Percentiles rank a stretch among this genome's conserved stretches.
These are phyloP conservation scores for Haemorhous mexicanus DNA, from an alignment of 2,113 vertebrate species.

Conservation along the genomic window DNA sequence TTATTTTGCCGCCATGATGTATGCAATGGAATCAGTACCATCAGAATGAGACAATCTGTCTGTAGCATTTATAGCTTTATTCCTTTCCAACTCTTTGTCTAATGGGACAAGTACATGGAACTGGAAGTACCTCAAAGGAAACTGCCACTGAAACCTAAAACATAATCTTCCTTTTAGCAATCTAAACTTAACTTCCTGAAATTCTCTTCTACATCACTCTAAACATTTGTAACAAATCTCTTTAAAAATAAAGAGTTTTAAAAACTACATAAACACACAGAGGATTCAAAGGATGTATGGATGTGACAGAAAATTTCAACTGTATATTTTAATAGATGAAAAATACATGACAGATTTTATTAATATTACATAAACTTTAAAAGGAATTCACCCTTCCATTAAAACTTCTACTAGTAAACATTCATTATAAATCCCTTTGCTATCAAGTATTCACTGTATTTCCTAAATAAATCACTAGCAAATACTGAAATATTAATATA, in stretches of 20 bases:
- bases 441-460: conserved; percentile 35
- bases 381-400: conserved; percentile 16
- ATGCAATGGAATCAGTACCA: not conserved
- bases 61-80: not conserved
- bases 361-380: conserved; percentile 52
- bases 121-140: not conserved
- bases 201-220: not conserved
- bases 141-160: not conserved
- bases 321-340: conserved; percentile 12
- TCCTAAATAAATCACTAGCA: conserved; percentile 40
- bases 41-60: not conserved
- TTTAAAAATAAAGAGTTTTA: not conserved
- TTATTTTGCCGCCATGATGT: not conserved
- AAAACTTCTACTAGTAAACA: conserved; percentile 34
- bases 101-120: not conserved
- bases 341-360: conserved; percentile 44
- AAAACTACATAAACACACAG: not conserved
- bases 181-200: not conserved
- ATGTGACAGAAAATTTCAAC: not conserved
- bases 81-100: not conserved
- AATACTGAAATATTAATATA: conserved; percentile 7
- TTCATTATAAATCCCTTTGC: conserved; percentile 10
- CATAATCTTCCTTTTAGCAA: not conserved
- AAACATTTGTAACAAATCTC: not conserved
- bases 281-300: not conserved